phyloP scores from a whole-genome alignment of 1,140 invertebrate species.

The Hyphantria cunea region DNA sequence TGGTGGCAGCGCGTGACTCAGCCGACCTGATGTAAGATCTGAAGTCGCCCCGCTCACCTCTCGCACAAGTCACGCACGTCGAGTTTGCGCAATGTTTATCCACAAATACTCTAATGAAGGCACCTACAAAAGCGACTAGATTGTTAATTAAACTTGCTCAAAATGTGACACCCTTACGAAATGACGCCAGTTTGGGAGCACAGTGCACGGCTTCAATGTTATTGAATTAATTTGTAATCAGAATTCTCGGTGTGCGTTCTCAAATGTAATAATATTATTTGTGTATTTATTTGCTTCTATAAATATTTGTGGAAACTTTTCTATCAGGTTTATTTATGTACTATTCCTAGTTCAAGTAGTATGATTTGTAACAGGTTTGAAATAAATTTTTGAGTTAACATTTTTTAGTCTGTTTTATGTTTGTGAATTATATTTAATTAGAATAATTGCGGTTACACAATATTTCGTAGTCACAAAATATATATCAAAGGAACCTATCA shows the following conservation, averaged over 20 bases:
- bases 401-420: too few relatives aligned
- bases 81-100: conserved; percentile 76
- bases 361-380: too few relatives aligned
- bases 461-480: conserved; percentile 66
- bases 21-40: conserved; percentile 34
- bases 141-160: conserved; percentile 81
- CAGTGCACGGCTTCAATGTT: conserved; percentile 74
- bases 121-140: conserved; percentile 79
- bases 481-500: conserved; percentile 74
- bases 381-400: neutral
- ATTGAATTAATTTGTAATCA: conserved; percentile 79
- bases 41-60: conserved; percentile 23
- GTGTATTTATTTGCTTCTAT: conserved; percentile 52
- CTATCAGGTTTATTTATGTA: too few relatives aligned
- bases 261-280: conserved; percentile 64
- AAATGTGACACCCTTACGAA: conserved; percentile 80
- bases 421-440: conserved; percentile 48
- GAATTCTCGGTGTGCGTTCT: conserved; percentile 70
- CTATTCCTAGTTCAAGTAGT: too few relatives aligned
- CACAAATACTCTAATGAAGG: conserved; percentile 81
- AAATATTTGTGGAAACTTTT: conserved; percentile 5
- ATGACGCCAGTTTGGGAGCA: conserved; percentile 70
- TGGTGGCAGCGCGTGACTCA: conserved; percentile 37
- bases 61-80: conserved; percentile 39
- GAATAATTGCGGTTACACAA: conserved; percentile 58